Conservation (phyloP, 2,113 vertebrate genomes). For the Microcebus tavaratra region DNA sequence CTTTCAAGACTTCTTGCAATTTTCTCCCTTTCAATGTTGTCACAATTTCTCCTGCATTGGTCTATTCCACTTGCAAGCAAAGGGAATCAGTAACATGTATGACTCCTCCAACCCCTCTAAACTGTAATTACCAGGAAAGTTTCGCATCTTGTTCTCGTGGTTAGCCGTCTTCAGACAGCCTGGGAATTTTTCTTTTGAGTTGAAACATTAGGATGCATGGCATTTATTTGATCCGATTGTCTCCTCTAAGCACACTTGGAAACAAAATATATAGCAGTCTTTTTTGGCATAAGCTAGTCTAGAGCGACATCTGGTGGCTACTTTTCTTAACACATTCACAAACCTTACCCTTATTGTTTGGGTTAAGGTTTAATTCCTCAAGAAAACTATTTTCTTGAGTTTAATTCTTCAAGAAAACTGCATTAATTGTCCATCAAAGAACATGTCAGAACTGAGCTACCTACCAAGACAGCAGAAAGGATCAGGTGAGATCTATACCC, state of each 20-base stretch:
- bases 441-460: not conserved
- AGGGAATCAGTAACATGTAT: not conserved
- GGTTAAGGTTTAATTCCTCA: not conserved
- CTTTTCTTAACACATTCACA: not conserved
- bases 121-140: not conserved
- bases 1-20: not conserved
- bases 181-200: not conserved
- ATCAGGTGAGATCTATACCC: too few species aligned
- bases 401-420: not conserved
- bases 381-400: not conserved
- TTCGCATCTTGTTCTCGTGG: not conserved
- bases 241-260: not conserved
- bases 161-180: not conserved
- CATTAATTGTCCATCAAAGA: too few species aligned
- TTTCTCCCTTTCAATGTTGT: fast-evolving
- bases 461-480: not conserved
- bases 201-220: not conserved
- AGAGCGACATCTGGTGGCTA: constrained; percentile 84
- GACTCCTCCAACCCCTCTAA: not conserved
- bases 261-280: not conserved
- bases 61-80: not conserved
- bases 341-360: not conserved
- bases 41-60: not conserved
- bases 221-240: not conserved
- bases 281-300: constrained; percentile 62